These are phyloP conservation scores for Rutilus rutilus DNA, from an alignment of 2,113 vertebrate species.

Conservation along the genomic window DNA sequence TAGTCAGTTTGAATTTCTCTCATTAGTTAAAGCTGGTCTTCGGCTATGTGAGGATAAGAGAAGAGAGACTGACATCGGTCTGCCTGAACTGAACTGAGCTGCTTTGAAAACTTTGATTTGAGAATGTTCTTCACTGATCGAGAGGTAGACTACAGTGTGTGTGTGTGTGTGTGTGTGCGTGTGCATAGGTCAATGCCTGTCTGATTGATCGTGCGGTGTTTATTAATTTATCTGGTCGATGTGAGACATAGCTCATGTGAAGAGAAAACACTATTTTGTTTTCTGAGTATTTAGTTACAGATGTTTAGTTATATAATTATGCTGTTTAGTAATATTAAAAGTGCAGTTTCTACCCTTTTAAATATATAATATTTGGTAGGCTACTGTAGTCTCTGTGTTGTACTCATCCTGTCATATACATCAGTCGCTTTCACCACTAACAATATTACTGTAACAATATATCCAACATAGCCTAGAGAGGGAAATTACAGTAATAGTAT, in stretches of 20 bases:
- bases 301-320: not conserved
- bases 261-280: not conserved
- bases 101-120: not conserved
- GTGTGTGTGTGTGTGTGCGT: not conserved
- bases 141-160: slow-evolving; percentile 30
- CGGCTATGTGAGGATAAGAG: slow-evolving; percentile 22
- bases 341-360: not conserved
- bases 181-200: not conserved
- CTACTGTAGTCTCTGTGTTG: not conserved
- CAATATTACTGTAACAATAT: not conserved
- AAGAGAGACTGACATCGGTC: not conserved
- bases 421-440: not conserved
- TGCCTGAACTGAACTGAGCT: not conserved
- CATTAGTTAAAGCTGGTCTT: not conserved
- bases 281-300: not conserved
- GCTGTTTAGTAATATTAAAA: not conserved
- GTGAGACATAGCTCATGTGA: no score
- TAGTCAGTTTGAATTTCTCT: not conserved
- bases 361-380: not conserved
- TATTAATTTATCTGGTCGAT: not conserved
- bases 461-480: not conserved
- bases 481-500: not conserved
- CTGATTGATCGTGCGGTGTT: not conserved
- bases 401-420: not conserved
- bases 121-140: slow-evolving; percentile 35